Evolutionary conservation across 92 coral and sea anemone genomes (phyloP), one percentile per base, ranked within the genome.

Genomic region (Palythoa heliodiscus): DNA sequence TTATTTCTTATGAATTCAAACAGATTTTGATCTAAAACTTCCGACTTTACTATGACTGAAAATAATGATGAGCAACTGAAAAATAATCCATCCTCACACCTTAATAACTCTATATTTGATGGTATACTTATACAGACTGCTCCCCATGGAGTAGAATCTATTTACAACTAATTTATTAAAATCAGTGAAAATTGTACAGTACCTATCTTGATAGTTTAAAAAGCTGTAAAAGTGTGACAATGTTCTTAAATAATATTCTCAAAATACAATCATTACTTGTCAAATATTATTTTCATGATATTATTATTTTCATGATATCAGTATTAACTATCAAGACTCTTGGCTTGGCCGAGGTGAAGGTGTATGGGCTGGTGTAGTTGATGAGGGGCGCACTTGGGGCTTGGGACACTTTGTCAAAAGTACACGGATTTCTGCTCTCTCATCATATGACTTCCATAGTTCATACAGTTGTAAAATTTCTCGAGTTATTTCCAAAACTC

Each of bases 321-420:
- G 0, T 57, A 11, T 78, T 66, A 7, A 52, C 52, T 19, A 64
- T 80, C 74, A 80, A 23, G 84, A 64, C 57, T 80, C 84, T 50
- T 80, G 84, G 72, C 55, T 68, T n/a, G 84, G 84, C 2, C 84
- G 61, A 19, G 98, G 98, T 22, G 98, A 93, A 6, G 98, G 98
- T 40, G 98, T 93, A 68, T 93, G 98, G 2, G 93, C 93, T 0
- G 98, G 98, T 35, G 98, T 94, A 38, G 99, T 90, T 61, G 99
- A 95, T 3, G 98, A 83, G 73, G 99, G 99, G 19, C 99, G 88
- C 16, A 95, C 95, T 77, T 97, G 93, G 68, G 99, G 98, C 66
- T 93, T 97, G 2, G 99, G 99, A 13, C 95, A 93, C 80, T 92
- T 91, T 37, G 92, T 92, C 29, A 97, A 83, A 22, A 97, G 82